Conservation (phyloP, 2,888 invertebrate species). For the Calameuta filiformis region DNA sequence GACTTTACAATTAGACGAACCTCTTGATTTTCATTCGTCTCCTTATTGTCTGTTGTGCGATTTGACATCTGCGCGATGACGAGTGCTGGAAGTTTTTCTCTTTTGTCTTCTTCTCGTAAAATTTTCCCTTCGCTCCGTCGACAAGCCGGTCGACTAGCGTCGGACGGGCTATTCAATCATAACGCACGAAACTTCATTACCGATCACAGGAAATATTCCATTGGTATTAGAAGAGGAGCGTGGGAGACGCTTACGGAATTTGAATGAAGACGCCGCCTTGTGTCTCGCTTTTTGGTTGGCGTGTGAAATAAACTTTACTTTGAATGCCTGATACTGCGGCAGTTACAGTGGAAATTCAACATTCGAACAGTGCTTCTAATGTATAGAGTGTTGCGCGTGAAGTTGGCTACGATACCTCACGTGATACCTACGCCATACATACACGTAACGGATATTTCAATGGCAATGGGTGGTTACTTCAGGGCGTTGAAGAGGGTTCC, state of each 20-base stretch:
- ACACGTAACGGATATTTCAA: not conserved
- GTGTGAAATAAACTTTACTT: not conserved
- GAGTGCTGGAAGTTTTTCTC: not conserved
- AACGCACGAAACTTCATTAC: not conserved
- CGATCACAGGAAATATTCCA: not conserved
- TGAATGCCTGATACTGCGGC: not conserved
- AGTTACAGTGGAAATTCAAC: not conserved
- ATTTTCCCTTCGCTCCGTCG: not conserved
- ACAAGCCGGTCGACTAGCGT: not conserved
- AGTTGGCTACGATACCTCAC: not conserved
- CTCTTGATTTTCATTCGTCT: not conserved
- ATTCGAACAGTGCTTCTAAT: not conserved
- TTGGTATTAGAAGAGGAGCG: not conserved
- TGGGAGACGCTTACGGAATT: not conserved
- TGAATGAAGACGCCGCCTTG: not conserved
- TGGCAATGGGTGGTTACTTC: not conserved
- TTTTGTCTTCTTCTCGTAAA: not conserved
- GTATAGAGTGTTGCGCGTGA: not conserved
- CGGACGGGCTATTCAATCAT: not conserved
- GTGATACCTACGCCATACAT: not conserved
- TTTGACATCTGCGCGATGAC: not conserved
- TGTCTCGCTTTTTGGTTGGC: not conserved
- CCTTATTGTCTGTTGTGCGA: not conserved
- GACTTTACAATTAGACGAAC: not conserved
- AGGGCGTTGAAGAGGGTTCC: not conserved